phyloP scores from a whole-genome alignment of 2,888 invertebrate genomes.

The Cheilosia scutellata region DNA sequence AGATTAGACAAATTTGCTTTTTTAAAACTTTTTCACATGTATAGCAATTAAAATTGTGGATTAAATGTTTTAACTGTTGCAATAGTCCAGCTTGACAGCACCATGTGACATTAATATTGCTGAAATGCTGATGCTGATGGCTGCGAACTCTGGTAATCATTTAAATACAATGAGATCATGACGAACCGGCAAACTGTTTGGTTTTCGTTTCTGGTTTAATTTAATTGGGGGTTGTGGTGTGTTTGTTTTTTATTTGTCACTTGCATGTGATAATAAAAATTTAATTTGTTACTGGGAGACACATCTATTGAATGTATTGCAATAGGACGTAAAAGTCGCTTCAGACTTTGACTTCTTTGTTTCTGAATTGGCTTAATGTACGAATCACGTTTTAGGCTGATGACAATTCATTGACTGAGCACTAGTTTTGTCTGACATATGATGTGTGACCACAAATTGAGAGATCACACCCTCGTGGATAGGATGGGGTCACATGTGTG shows the following conservation, averaged over 20 bases:
- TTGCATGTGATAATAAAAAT: neutral
- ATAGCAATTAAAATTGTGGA: too few species aligned
- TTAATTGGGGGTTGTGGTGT: neutral
- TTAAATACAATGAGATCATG: neutral
- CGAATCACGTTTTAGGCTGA: slow-evolving; percentile 9
- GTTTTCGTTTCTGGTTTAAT: neutral
- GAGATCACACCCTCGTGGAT: neutral
- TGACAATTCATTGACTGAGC: neutral
- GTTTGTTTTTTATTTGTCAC: neutral
- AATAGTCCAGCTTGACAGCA: too few species aligned
- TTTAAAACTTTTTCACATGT: too few species aligned
- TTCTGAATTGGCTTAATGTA: neutral
- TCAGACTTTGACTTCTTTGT: neutral
- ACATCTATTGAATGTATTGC: neutral
- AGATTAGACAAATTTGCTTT: too few species aligned
- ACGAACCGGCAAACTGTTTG: neutral
- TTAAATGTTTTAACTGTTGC: too few species aligned
- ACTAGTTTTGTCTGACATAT: neutral
- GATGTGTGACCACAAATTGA: neutral
- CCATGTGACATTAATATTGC: neutral
- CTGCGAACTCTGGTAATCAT: neutral
- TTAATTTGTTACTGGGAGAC: slow-evolving; percentile 8
- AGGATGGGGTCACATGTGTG: neutral
- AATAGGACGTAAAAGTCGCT: neutral
- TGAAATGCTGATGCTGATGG: too few species aligned